Evolutionary conservation across 2,888 invertebrate species (phyloP).

Genomic region (Adelognathus sp.): DNA sequence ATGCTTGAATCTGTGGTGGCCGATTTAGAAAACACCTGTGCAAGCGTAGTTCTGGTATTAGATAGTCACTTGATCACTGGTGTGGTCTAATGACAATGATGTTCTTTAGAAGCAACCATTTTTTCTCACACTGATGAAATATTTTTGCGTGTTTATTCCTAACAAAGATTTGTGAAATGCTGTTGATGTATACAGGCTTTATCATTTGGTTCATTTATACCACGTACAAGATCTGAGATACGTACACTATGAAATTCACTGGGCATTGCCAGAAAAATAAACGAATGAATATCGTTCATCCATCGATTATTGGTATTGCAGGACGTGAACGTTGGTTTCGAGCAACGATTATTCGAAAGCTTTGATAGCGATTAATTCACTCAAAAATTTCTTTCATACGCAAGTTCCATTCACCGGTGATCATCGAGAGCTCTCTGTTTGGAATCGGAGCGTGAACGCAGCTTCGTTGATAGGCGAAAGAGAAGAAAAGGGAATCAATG

Average conservation of each 20-base stretch:
- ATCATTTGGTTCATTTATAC: too few relatives aligned
- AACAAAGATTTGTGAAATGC: too few relatives aligned
- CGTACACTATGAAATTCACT: background rate
- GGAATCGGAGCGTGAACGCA: conserved; percentile 55
- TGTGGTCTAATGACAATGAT: too few relatives aligned
- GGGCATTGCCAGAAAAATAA: background rate
- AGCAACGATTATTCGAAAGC: background rate
- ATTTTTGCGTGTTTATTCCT: too few relatives aligned
- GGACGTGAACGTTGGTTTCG: background rate
- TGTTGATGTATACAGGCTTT: too few relatives aligned
- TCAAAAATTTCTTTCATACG: conserved; percentile 17
- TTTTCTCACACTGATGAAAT: too few relatives aligned
- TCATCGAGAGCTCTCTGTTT: conserved; percentile 22
- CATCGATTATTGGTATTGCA: background rate
- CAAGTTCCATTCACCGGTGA: conserved; percentile 41
- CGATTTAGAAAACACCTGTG: background rate
- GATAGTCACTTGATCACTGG: too few relatives aligned
- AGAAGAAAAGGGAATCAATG: conserved; percentile 47
- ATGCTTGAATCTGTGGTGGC: background rate
- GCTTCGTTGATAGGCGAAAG: conserved; percentile 38
- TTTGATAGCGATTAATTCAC: conserved; percentile 1
- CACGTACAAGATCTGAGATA: background rate
- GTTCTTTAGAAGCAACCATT: too few relatives aligned
- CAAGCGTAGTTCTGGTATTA: too few relatives aligned
- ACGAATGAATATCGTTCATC: background rate